Percentiles rank a stretch among this genome's conserved stretches.
These are phyloP conservation scores for Styela plicata DNA, from an alignment of 23 tunicate species.

Conservation along the genomic window DNA sequence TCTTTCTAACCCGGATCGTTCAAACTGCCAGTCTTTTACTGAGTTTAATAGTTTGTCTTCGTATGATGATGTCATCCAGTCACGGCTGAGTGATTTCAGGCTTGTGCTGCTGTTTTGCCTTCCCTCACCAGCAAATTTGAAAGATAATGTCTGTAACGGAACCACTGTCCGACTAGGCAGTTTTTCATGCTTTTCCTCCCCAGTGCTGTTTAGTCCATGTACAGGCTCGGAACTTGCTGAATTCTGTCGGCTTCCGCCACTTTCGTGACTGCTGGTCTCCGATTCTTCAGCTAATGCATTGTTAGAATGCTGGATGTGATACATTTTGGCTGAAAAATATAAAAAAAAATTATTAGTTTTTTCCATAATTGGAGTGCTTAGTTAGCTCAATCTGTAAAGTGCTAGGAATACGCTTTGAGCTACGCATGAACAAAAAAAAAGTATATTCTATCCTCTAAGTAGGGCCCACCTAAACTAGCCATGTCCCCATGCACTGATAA, in stretches of 20 bases:
- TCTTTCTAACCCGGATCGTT: neutral
- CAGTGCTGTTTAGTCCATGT: neutral
- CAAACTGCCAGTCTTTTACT: slow-evolving; percentile 18
- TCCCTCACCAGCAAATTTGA: slow-evolving; percentile 11
- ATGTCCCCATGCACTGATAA: too few species aligned
- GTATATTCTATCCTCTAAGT: too few species aligned
- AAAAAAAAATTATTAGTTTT: too few species aligned
- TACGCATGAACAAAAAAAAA: too few species aligned
- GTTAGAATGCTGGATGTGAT: neutral
- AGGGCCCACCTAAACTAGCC: too few species aligned
- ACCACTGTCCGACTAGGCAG: neutral
- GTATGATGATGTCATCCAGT: slow-evolving; percentile 6
- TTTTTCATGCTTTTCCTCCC: neutral
- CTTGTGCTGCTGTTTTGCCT: neutral
- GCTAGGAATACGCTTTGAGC: too few species aligned
- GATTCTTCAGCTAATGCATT: neutral
- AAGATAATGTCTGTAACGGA: slow-evolving; percentile 8
- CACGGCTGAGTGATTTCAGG: slow-evolving; percentile 13
- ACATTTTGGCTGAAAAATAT: neutral
- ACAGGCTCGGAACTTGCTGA: neutral
- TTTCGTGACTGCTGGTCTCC: neutral
- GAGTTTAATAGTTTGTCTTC: slow-evolving; percentile 8
- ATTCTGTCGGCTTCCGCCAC: neutral
- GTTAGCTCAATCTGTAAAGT: too few species aligned
- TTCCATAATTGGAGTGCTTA: too few species aligned